Conservation (phyloP, 92 coral and sea anemone species). For the Epizoanthus fatuus region DNA sequence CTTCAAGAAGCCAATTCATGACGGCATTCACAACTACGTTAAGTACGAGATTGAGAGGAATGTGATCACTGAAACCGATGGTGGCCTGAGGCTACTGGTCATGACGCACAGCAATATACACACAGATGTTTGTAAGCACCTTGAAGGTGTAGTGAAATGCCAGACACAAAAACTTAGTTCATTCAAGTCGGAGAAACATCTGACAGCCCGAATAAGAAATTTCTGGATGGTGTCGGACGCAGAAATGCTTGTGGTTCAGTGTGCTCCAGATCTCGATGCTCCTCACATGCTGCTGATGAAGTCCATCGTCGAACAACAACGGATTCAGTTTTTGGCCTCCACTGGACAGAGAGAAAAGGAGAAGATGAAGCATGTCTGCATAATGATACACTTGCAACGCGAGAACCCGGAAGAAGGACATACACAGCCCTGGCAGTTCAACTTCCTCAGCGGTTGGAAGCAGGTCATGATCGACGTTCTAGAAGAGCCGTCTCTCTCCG, state of each 20-base stretch:
- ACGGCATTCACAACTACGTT: constrained; percentile 78
- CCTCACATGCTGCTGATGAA: constrained; percentile 92
- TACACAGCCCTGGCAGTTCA: constrained; percentile 90
- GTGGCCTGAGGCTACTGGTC: constrained; percentile 77
- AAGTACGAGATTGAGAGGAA: constrained; percentile 34
- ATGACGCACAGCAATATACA: constrained; percentile 95
- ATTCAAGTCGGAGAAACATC: constrained; percentile 94
- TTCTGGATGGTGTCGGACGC: constrained; percentile 82
- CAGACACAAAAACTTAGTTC: constrained; percentile 93
- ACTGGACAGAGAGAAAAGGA: constrained; percentile 8
- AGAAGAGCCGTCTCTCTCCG: constrained; percentile 75
- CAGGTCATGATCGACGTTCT: constrained; percentile 93
- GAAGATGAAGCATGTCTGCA: constrained; percentile 86
- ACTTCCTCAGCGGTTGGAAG: constrained; percentile 96
- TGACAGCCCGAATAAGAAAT: constrained; percentile 79
- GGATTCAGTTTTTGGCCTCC: constrained; percentile 58
- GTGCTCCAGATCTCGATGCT: constrained; percentile 95
- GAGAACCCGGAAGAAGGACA: constrained; percentile 47
- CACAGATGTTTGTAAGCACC: constrained; percentile 76
- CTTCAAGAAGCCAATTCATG: constrained; percentile 82
- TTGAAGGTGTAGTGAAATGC: constrained; percentile 67
- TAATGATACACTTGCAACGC: constrained; percentile 88
- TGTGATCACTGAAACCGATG: constrained; percentile 23
- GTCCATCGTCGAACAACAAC: constrained; percentile 91
- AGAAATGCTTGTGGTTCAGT: constrained; percentile 85